Evolutionary conservation across 2,888 invertebrate genomes (phyloP), one percentile per base, ranked within the genome.

Genomic region (Nymphalis polychloros): DNA sequence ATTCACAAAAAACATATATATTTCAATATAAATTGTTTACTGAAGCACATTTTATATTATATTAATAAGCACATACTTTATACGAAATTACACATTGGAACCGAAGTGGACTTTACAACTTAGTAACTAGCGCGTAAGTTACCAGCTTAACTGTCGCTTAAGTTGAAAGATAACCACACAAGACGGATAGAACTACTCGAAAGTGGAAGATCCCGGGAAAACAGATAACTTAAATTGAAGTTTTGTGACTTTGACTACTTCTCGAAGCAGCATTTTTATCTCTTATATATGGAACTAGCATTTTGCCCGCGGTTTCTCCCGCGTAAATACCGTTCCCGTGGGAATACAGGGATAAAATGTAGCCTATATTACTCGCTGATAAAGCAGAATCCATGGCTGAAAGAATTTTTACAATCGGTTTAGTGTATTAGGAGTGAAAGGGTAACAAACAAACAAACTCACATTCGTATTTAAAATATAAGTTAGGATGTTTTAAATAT

Each of bases 201-300:
- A 64, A 50, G 49, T 59, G 23, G 20, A n/a, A 41, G 49, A 41
- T 57, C 20, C 35, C 49, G 17, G 20, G 59, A 20, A 49, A 64
- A 50, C 41, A 64, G 57, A 64, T 57, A 59, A 57, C 57, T 41
- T 35, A 19, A 59, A 35, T 19, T 35, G 50, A 49, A 59, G n/a
- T 59, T 35, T 27, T 50, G 59, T 50, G n/a, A 49, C 59, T n/a
- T n/a, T n/a, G n/a, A n/a, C n/a, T n/a, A n/a, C n/a, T 57, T 57
- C 17, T 31, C 27, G 13, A 31, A 31, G 27, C 31, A 4, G 31
- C 17, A 17, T 16, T 31, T 53, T 31, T 53, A 23, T 53, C 0
- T 17, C 53, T 53, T 53, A 53, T 53, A 27, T 53, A 23, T 23
- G 23, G 23, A 23, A 23, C 23, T 23, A 23, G 1, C 23, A 2